These are phyloP conservation scores for Cephalopterus ornatus DNA, from an alignment of 2,113 vertebrate genomes.

Conservation along the genomic window DNA sequence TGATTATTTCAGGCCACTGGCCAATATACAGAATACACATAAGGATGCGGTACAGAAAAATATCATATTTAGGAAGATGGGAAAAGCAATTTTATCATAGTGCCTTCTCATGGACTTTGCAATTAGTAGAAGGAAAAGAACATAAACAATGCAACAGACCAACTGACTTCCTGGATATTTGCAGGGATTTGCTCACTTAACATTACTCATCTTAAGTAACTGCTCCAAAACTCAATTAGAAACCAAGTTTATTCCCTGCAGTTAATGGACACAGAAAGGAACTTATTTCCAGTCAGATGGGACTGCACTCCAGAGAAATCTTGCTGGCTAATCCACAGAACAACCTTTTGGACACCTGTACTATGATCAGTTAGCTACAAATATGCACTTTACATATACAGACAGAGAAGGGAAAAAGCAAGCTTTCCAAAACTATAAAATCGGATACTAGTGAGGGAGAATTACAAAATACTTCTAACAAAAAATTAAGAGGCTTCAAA, in stretches of 20 bases:
- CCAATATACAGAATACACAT: neutral
- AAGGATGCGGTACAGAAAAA: rapidly evolving
- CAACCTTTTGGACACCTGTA: neutral
- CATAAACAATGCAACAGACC: neutral
- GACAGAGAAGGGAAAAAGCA: neutral
- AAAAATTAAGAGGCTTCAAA: neutral
- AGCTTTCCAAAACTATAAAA: neutral
- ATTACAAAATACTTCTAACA: neutral
- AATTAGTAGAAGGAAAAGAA: neutral
- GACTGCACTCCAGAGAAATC: neutral
- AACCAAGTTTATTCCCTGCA: neutral
- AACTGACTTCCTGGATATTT: neutral
- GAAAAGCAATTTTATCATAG: neutral
- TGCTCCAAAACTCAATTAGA: neutral
- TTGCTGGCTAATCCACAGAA: neutral
- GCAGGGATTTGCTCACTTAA: neutral
- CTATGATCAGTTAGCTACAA: neutral
- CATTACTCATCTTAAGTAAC: neutral
- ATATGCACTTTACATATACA: neutral
- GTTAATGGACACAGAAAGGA: neutral
- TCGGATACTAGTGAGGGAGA: neutral
- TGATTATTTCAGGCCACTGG: neutral
- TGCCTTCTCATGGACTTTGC: neutral
- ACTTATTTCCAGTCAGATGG: neutral
- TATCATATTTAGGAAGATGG: rapidly evolving